phyloP scores from a whole-genome alignment of 2,888 invertebrate genomes.

The Metellina segmentata region DNA sequence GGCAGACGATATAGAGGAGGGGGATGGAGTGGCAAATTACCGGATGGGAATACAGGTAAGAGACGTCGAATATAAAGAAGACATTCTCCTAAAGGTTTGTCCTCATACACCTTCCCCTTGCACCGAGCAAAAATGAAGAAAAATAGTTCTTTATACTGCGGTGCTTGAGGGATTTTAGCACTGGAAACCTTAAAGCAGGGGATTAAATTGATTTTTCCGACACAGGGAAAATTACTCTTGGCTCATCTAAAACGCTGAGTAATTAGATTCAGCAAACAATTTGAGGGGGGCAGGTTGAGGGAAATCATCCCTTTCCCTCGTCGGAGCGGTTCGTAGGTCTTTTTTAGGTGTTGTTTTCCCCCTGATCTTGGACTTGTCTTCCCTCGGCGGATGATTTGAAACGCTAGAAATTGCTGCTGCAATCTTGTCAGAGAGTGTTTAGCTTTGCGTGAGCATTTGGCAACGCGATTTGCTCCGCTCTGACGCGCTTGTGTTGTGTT shows the following conservation, averaged over 20 bases:
- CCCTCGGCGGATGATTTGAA: conserved; percentile 37
- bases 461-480: conserved; percentile 25
- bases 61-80: not conserved
- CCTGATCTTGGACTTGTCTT: not conserved
- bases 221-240: conserved; percentile 60
- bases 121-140: not conserved
- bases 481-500: conserved; percentile 18
- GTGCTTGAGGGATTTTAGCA: not conserved
- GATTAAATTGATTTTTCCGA: conserved; percentile 68
- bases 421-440: conserved; percentile 43
- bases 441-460: conserved; percentile 64
- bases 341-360: not conserved
- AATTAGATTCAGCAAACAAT: conserved; percentile 75
- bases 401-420: conserved; percentile 63
- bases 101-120: not conserved
- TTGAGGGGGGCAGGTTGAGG: conserved; percentile 9
- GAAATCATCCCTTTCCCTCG: conserved; percentile 27
- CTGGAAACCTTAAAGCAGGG: conserved; percentile 45
- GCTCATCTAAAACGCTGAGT: conserved; percentile 67
- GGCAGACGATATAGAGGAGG: not conserved
- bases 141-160: too few relatives aligned
- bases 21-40: conserved; percentile 51
- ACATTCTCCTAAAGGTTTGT: too few relatives aligned
- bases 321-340: not conserved
- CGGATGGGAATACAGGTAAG: conserved; percentile 41